Conservation (phyloP, 2,888 invertebrate species). For the Ectemnius lituratus region DNA sequence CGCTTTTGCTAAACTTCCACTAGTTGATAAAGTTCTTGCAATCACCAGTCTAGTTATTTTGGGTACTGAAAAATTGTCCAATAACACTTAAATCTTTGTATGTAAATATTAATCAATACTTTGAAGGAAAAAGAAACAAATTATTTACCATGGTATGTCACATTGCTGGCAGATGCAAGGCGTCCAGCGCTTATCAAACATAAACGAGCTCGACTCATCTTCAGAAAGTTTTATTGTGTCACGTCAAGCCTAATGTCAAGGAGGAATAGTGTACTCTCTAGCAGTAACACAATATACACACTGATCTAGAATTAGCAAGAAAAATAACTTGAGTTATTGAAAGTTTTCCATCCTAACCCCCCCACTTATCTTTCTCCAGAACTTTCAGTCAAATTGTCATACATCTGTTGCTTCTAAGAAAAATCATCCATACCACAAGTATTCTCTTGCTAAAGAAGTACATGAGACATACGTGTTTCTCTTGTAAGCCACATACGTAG, state of each 20-base stretch:
- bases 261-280: not conserved
- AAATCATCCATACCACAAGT: too few relatives aligned
- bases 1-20: conserved; percentile 67
- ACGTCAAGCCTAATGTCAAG: not conserved
- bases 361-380: too few relatives aligned
- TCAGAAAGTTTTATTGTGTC: not conserved
- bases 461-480: too few relatives aligned
- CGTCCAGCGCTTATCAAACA: conserved; percentile 74
- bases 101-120: not conserved
- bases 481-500: too few relatives aligned
- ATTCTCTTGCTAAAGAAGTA: too few relatives aligned
- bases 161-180: conserved; percentile 72
- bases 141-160: conserved; percentile 72
- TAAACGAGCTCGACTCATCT: conserved; percentile 75
- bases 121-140: not conserved
- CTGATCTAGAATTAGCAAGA: too few relatives aligned
- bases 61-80: conserved; percentile 64
- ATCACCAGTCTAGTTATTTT: conserved; percentile 73
- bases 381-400: too few relatives aligned
- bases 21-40: conserved; percentile 68
- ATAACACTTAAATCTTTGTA: not conserved
- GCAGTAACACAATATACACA: too few relatives aligned
- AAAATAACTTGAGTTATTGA: too few relatives aligned
- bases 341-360: too few relatives aligned
- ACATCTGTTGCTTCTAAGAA: too few relatives aligned